Evolutionary conservation across 2,797 vertebrate genomes (phyloP), one percentile per base, ranked within the genome.

Genomic region (Triplophysa yarkandensis): DNA sequence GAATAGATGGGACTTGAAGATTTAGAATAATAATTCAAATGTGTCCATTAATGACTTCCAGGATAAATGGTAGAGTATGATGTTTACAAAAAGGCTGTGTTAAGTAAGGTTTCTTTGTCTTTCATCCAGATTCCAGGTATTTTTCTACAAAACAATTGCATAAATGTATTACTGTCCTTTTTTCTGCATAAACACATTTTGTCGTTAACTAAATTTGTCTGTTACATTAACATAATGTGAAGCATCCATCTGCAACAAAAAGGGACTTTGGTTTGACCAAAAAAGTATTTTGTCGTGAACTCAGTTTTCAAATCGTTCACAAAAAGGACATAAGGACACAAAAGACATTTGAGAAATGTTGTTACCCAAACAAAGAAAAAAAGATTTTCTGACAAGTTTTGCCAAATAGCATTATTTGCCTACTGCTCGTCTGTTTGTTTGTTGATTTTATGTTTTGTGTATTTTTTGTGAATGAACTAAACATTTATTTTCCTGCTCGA

Each of bases 91-190:
- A 34, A 48, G 41, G 13, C 21, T 48, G 46, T 9, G 36, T 13
- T 34, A 34, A 8, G 32, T 34, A 34, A 6, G 13, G 16, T 32
- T 60, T 28, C 4, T 34, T 17, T 10, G 0, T 55, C 10, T 28
- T 50, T 3, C 8, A 13, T 30, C 17, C 14, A 27, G 39, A 57
- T 36, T 63, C 36, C 32, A 34, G 17, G 13, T 21, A 34, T 52
- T 61, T n/a, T 52, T 61, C 8, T 34, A 55, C n/a, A 32, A 14
- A 46, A 11, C 46, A 28, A 27, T 54, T 50, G n/a, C 28, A 28
- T 60, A 4, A 39, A 4, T 28, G 30, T 68, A 44, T 77, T 72
- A 54, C 16, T 69, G 70, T 39, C 19, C 9, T 25, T 71, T 44
- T 44, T n/a, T n/a, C 16, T 17, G 1, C 43, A 19, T 19, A 46